phyloP scores from a whole-genome alignment of 2,113 vertebrate genomes.

The Eira barbara region DNA sequence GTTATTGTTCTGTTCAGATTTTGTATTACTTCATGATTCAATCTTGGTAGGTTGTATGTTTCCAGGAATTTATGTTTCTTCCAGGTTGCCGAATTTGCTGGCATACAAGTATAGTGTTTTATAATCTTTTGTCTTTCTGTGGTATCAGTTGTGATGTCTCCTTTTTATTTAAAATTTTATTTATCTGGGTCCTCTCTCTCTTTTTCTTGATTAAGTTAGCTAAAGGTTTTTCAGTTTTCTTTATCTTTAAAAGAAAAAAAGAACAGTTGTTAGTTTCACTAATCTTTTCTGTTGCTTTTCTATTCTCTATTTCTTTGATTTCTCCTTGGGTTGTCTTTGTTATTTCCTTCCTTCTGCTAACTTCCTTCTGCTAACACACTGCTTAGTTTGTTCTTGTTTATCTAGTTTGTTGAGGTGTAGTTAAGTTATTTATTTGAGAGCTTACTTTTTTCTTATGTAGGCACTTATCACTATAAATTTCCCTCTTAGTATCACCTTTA shows the following conservation, averaged over 20 bases:
- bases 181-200: neutral
- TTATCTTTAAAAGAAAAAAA: neutral
- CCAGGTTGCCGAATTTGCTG: neutral
- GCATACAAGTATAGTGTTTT: neutral
- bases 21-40: neutral
- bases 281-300: neutral
- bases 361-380: neutral
- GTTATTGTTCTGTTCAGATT: neutral
- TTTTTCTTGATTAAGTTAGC: neutral
- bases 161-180: neutral
- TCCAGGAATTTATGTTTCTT: neutral
- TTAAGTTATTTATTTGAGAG: neutral
- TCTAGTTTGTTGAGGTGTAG: neutral
- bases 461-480: neutral
- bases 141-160: neutral
- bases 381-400: neutral
- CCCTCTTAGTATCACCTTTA: neutral
- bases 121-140: neutral
- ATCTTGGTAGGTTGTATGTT: neutral
- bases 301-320: neutral
- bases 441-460: neutral
- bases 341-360: neutral
- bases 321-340: neutral
- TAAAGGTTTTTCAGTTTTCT: neutral
- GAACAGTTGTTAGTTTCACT: neutral